Evolutionary conservation across 2,888 invertebrate species (phyloP).

Genomic region (Azorinus chamasolen): DNA sequence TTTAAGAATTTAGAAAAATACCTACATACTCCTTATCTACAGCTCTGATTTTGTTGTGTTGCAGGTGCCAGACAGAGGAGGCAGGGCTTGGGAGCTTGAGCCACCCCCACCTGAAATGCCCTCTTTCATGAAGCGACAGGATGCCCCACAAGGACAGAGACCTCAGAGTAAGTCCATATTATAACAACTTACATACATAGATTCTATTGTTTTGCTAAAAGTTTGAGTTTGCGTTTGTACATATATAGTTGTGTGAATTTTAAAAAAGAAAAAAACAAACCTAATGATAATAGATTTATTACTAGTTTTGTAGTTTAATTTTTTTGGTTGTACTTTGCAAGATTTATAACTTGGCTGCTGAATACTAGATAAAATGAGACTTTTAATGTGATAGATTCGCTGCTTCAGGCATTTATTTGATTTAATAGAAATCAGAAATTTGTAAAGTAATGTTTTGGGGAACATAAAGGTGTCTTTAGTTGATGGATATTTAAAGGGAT

Average conservation of each 20-base stretch:
- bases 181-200: background rate
- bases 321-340: too few relatives aligned
- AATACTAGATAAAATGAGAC: too few relatives aligned
- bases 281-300: too few relatives aligned
- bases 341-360: too few relatives aligned
- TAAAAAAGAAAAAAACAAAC: too few relatives aligned
- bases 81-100: constrained; percentile 95
- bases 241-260: background rate
- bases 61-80: constrained; percentile 97
- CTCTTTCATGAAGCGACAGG: constrained; percentile 92
- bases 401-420: too few relatives aligned
- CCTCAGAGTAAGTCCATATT: constrained; percentile 61
- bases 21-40: too few relatives aligned
- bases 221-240: background rate
- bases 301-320: too few relatives aligned
- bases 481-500: background rate
- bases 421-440: background rate
- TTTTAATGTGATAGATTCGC: too few relatives aligned
- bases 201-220: background rate
- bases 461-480: too few relatives aligned
- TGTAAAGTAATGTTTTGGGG: background rate
- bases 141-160: constrained; percentile 79
- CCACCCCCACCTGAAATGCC: constrained; percentile 99
- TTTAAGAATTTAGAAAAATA: too few relatives aligned
- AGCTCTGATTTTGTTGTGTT: too few relatives aligned